Percentiles rank a stretch among this genome's conserved stretches.
phyloP scores from a whole-genome alignment of 2,113 vertebrate species.

The Bombycilla garrulus region DNA sequence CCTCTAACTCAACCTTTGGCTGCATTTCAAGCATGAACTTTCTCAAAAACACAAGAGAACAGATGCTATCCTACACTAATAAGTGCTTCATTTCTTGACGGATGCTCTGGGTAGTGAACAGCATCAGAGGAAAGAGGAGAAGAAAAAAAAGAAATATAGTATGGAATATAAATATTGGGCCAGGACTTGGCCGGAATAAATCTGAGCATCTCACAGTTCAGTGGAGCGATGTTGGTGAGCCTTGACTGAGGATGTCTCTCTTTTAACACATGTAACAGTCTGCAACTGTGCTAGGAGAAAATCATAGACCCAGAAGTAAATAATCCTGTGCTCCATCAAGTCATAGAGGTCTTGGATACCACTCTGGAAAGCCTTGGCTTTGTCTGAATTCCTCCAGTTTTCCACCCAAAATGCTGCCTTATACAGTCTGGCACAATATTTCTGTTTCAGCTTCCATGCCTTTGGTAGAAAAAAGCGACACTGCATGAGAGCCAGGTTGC shows the following conservation, averaged over 20 bases:
- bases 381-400: not conserved
- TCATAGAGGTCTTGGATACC: not conserved
- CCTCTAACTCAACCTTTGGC: not conserved
- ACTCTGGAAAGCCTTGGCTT: not conserved
- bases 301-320: not conserved
- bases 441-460: not conserved
- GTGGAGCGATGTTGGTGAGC: not conserved
- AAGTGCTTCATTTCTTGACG: not conserved
- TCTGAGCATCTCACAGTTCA: conserved; percentile 9
- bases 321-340: not conserved
- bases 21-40: conserved; percentile 3
- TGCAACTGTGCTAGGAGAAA: not conserved
- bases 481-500: not conserved
- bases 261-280: not conserved
- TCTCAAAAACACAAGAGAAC: conserved; percentile 1
- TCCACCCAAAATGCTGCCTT: not conserved
- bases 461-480: not conserved
- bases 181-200: conserved; percentile 6
- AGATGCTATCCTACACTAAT: not conserved
- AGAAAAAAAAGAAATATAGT: not conserved
- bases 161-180: not conserved
- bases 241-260: not conserved
- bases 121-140: not conserved
- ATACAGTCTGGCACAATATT: not conserved
- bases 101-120: not conserved